phyloP scores from a whole-genome alignment of 2,888 invertebrate species.

The Periphyllus acericola region DNA sequence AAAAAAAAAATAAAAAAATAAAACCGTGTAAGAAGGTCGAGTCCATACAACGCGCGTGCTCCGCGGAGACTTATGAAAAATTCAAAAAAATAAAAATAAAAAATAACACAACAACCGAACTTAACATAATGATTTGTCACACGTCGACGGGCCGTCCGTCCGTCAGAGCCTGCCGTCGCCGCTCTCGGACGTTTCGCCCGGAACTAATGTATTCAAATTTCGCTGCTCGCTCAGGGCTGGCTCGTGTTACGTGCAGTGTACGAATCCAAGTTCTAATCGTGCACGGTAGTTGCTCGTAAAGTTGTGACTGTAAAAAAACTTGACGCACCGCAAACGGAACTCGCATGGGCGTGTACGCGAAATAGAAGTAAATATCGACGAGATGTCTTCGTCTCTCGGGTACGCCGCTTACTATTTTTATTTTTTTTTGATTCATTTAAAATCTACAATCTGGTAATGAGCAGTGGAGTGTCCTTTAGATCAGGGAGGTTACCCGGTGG shows the following conservation, averaged over 20 bases:
- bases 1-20: slow-evolving; percentile 51
- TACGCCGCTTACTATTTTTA: too few relatives aligned
- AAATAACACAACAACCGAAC: slow-evolving; percentile 38
- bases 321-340: background rate
- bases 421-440: too few relatives aligned
- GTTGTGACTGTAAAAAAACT: background rate
- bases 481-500: too few relatives aligned
- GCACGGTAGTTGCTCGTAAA: background rate
- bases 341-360: too few relatives aligned
- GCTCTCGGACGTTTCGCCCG: slow-evolving; percentile 34
- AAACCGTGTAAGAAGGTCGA: slow-evolving; percentile 57
- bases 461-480: too few relatives aligned
- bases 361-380: too few relatives aligned
- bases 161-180: background rate
- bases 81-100: slow-evolving; percentile 41
- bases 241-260: background rate
- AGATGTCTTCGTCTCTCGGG: too few relatives aligned
- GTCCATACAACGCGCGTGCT: slow-evolving; percentile 45
- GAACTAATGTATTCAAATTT: slow-evolving; percentile 60
- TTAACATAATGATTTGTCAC: slow-evolving; percentile 60
- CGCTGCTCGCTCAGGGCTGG: slow-evolving; percentile 28
- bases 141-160: slow-evolving; percentile 47
- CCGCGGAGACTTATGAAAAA: slow-evolving; percentile 50
- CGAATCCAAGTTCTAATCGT: background rate
- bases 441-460: too few relatives aligned